A percentile compares a stretch with the other conserved stretches of the same genome.
Evolutionary conservation across 2,797 vertebrate genomes (phyloP).

Genomic region (Scleropages formosus): DNA sequence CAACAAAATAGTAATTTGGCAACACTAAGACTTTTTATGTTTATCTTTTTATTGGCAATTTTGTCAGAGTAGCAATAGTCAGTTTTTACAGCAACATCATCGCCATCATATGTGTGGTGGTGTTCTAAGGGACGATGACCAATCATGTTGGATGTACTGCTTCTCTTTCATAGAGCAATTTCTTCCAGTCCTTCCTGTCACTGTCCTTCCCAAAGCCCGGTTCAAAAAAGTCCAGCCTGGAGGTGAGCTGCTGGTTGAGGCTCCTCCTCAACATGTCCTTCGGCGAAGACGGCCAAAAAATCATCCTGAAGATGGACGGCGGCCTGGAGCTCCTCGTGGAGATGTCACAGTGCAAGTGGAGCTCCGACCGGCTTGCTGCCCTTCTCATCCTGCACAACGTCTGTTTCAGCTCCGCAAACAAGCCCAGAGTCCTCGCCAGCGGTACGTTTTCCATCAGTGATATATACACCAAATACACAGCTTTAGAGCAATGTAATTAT

Average conservation of each 20-base stretch:
- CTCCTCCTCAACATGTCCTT: slow-evolving; percentile 82
- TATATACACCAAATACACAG: too few relatives aligned
- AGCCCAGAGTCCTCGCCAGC: slow-evolving; percentile 81
- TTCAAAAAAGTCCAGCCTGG: slow-evolving; percentile 46
- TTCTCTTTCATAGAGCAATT: slow-evolving; percentile 78
- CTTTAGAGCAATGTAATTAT: neutral
- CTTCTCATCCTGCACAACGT: slow-evolving; percentile 89
- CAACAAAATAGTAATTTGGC: too few relatives aligned
- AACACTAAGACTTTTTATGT: too few relatives aligned
- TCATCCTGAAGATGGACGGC: slow-evolving; percentile 81
- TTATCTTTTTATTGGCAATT: too few relatives aligned
- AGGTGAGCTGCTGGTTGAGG: slow-evolving; percentile 79
- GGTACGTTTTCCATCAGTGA: slow-evolving; percentile 62
- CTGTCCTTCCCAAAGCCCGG: slow-evolving; percentile 73
- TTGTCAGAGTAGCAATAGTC: too few relatives aligned
- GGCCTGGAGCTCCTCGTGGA: slow-evolving; percentile 81
- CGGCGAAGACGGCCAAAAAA: slow-evolving; percentile 87
- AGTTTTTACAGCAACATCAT: too few relatives aligned
- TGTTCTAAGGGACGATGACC: neutral
- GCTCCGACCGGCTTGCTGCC: slow-evolving; percentile 52
- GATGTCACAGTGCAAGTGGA: slow-evolving; percentile 73
- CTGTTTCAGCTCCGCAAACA: slow-evolving; percentile 86
- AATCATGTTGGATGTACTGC: neutral
- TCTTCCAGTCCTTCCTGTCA: slow-evolving; percentile 84
- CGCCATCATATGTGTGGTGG: too few relatives aligned